Conservation (phyloP, 2,797 vertebrate genomes). For the Acanthurus leucopareius region DNA sequence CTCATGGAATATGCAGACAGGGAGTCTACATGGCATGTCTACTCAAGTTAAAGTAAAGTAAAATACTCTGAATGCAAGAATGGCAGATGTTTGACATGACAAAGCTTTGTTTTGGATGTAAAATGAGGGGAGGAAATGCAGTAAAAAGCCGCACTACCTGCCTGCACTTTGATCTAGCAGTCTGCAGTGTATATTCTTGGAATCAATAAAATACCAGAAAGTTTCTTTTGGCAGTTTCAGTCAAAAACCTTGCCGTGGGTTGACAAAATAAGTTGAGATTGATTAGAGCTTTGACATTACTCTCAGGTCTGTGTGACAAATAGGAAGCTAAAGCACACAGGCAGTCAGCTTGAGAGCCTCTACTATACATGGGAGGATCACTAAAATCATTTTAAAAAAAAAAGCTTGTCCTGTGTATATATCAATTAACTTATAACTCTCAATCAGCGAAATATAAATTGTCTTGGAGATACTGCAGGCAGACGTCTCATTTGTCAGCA, state of each 20-base stretch:
- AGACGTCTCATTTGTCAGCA: constrained; percentile 42
- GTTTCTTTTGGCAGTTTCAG: background rate
- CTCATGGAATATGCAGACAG: constrained; percentile 28
- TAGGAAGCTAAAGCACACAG: too few relatives aligned
- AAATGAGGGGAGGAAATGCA: background rate
- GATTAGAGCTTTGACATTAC: too few relatives aligned
- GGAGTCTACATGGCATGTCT: constrained; percentile 41
- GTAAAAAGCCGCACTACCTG: background rate
- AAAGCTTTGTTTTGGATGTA: background rate
- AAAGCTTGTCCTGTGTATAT: background rate
- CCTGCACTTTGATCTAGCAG: background rate
- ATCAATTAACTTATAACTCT: constrained; percentile 7
- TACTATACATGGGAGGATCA: background rate
- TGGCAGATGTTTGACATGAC: background rate
- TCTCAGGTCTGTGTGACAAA: too few relatives aligned
- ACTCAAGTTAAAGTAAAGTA: constrained; percentile 33
- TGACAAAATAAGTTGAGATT: too few relatives aligned
- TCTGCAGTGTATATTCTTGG: background rate
- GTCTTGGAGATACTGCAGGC: constrained; percentile 18
- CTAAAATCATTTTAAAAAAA: background rate
- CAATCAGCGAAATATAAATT: constrained; percentile 6
- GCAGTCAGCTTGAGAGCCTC: too few relatives aligned
- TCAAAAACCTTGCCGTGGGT: too few relatives aligned
- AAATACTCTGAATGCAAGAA: background rate
- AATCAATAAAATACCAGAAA: background rate